Evolutionary conservation across 30 jellyfish, hydroid and myxozoan genomes (phyloP), one percentile per base, ranked within the genome.

Genomic region (Pseudorhiza aurosa): DNA sequence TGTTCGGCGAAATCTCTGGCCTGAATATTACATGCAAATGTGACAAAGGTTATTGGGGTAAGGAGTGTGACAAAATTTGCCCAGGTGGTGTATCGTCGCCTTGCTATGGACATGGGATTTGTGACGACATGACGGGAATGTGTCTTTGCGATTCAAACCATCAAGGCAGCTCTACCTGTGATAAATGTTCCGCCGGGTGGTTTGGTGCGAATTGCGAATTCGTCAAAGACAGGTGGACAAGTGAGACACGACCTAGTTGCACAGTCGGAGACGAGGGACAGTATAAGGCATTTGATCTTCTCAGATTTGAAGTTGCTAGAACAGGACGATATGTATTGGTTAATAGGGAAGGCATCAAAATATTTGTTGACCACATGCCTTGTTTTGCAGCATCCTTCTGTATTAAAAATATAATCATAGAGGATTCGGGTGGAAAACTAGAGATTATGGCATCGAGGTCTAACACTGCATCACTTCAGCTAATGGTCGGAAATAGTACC

Each of bases 21-120:
- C 37, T 33, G 45, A 58, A 68, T 39, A 42, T 15, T 1, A 22
- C 73, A 12, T 82, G 94, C 82, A 29, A 4, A 1, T 82, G 94
- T 59, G 82, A 68, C 53, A 29, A 31, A 39, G 94, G 94, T 0
- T 82, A 68, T 18, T 82, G 94, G 94, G 94, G 87, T 1, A 25
- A 18, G 8, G 76, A 56, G 1, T 82, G 94, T 31, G 60, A 31
- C 50, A 25, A 58, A 30, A 17, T 31, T n/a, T 82, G 94, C 30
- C 94, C 75, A 3, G 94, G 94, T 1, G 87, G 94, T 5, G 75
- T 75, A 6, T 2, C 43, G 31, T 4, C 11, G 8, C 86, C 94
- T 2, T 69, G 94, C 36, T 29, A 32, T 57, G 75, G 83, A 25
- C 44, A 65, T 42, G 94, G 94, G 22, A 43, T 62, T 12, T 82